These are phyloP conservation scores for Patella caerulea DNA, from an alignment of 2,888 invertebrate species.

Conservation along the genomic window DNA sequence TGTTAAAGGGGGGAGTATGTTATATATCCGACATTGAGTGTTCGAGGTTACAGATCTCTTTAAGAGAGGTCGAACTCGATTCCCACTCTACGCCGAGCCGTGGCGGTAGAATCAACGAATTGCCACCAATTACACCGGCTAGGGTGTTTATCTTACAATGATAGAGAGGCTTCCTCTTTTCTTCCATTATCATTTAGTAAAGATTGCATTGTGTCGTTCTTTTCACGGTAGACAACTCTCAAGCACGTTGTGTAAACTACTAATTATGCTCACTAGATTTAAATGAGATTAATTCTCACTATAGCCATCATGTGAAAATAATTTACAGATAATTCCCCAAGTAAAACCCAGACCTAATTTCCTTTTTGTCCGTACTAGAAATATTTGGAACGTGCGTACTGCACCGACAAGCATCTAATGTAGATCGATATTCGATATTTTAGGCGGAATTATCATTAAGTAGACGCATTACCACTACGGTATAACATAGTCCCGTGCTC, in stretches of 20 bases:
- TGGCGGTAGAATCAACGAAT: conserved; percentile 5
- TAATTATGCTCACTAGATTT: conserved; percentile 7
- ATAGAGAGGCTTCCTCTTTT: not conserved
- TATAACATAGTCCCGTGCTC: not conserved
- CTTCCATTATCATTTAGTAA: conserved; percentile 7
- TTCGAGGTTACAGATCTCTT: too few relatives aligned
- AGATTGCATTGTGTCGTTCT: not conserved
- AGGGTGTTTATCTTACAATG: conserved; percentile 4
- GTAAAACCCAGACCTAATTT: conserved; percentile 10
- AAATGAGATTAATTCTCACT: conserved; percentile 10
- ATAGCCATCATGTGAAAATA: not conserved
- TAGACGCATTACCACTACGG: not conserved
- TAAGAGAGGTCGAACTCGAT: too few relatives aligned
- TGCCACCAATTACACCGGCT: conserved; percentile 1
- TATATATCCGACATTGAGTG: too few relatives aligned
- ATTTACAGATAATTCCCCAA: not conserved
- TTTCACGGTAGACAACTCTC: not conserved
- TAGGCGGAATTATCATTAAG: not conserved
- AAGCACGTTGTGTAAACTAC: conserved; percentile 9
- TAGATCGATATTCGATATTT: not conserved
- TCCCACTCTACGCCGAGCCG: too few relatives aligned
- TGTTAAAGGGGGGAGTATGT: too few relatives aligned
- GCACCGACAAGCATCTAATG: not conserved
- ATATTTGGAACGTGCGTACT: conserved; percentile 5
- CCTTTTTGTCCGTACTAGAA: not conserved